phyloP scores from a whole-genome alignment of 2,797 vertebrate species.

The Xenentodon cancila region DNA sequence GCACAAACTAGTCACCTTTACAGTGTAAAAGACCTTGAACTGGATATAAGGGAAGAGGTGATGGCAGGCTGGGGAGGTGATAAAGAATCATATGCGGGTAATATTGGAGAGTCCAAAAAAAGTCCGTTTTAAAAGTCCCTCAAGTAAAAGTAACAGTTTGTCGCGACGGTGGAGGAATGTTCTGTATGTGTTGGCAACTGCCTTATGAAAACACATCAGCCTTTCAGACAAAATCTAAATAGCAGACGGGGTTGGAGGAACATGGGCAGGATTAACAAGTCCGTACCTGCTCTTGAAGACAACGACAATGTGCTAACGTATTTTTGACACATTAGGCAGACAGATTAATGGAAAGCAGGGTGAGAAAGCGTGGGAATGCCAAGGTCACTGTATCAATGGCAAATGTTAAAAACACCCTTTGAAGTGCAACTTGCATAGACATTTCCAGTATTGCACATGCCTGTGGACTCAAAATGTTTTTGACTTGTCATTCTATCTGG shows the following conservation, averaged over 20 bases:
- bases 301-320: constrained; percentile 76
- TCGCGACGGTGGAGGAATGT: constrained; percentile 45
- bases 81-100: constrained; percentile 48
- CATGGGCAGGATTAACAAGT: constrained; percentile 65
- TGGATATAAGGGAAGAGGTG: constrained; percentile 32
- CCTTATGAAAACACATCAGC: constrained; percentile 64
- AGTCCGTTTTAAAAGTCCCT: constrained; percentile 61
- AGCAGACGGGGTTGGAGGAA: constrained; percentile 48
- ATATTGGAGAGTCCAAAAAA: constrained; percentile 28
- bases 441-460: neutral
- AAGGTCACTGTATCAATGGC: constrained; percentile 55
- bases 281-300: constrained; percentile 71
- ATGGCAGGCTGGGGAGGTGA: constrained; percentile 62
- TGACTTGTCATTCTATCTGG: constrained; percentile 10
- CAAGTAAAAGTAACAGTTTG: constrained; percentile 74
- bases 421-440: constrained; percentile 11
- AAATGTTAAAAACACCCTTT: constrained; percentile 33
- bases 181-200: constrained; percentile 67
- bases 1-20: constrained; percentile 5
- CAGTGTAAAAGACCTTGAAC: constrained; percentile 57
- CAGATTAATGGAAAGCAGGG: constrained; percentile 55
- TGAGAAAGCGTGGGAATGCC: constrained; percentile 28
- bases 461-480: constrained; percentile 1
- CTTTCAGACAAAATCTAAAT: constrained; percentile 70
- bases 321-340: constrained; percentile 73